Conservation (phyloP, 2,888 invertebrate genomes). For the Phortica okadai region DNA sequence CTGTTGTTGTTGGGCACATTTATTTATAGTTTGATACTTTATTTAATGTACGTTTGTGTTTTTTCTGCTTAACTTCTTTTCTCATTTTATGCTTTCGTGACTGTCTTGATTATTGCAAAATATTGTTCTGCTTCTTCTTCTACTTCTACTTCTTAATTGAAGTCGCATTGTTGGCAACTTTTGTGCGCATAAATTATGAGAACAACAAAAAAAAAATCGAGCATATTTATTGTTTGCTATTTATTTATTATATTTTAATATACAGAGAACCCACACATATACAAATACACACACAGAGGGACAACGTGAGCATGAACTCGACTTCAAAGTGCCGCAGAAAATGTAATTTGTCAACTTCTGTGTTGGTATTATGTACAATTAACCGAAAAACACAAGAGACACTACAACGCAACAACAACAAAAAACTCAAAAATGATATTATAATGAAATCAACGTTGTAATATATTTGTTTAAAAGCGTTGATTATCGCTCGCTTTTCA, state of each 20-base stretch:
- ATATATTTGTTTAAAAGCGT: neutral
- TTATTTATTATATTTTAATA: neutral
- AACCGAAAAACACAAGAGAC: conserved; percentile 48
- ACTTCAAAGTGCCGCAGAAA: conserved; percentile 30
- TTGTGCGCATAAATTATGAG: neutral
- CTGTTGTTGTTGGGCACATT: conserved; percentile 12
- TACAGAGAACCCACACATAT: neutral
- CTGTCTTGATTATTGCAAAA: conserved; percentile 4
- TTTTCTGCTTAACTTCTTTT: neutral
- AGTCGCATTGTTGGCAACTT: neutral
- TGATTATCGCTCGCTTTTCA: neutral
- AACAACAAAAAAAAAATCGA: neutral
- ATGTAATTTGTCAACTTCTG: conserved; percentile 62
- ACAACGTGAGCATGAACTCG: neutral
- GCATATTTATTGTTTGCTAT: neutral
- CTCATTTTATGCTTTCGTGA: neutral
- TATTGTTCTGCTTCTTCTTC: neutral
- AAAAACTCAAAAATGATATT: conserved; percentile 16
- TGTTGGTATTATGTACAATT: conserved; percentile 46
- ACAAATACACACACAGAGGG: neutral
- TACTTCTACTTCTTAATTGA: neutral
- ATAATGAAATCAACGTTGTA: conserved; percentile 14
- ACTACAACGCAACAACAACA: conserved; percentile 32
- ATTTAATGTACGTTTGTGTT: conserved; percentile 17
- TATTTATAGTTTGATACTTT: conserved; percentile 27